These are phyloP conservation scores for Oryzias dopingdopingensis DNA, from an alignment of 2,797 vertebrate genomes.

Conservation along the genomic window DNA sequence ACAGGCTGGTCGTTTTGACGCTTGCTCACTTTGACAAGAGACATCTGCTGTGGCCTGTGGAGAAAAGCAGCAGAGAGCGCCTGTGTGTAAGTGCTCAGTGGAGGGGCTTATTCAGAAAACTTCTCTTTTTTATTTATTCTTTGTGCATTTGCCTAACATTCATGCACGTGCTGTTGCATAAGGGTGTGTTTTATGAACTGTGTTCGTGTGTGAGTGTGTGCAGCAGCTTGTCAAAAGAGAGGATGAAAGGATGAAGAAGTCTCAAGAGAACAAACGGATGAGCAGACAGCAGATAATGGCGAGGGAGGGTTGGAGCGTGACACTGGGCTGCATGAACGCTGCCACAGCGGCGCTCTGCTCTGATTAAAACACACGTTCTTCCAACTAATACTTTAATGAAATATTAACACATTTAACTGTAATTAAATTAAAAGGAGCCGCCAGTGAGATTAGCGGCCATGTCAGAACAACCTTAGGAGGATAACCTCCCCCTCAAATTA, in stretches of 20 bases:
- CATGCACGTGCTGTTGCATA: slow-evolving; percentile 25
- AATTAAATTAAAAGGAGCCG: slow-evolving; percentile 78
- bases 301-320: slow-evolving; percentile 42
- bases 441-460: slow-evolving; percentile 70
- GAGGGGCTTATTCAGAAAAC: slow-evolving; percentile 28
- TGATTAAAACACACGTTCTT: slow-evolving; percentile 67
- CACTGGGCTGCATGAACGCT: slow-evolving; percentile 22
- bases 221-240: slow-evolving; percentile 52
- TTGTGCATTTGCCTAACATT: slow-evolving; percentile 33
- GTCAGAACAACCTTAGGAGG: slow-evolving; percentile 64
- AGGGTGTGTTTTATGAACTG: slow-evolving; percentile 15
- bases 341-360: slow-evolving; percentile 29
- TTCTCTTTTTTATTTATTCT: slow-evolving; percentile 55
- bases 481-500: slow-evolving; percentile 66
- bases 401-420: slow-evolving; percentile 74
- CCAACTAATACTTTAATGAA: slow-evolving; percentile 76
- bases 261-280: slow-evolving; percentile 56
- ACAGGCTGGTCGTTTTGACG: slow-evolving; percentile 64
- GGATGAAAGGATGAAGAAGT: slow-evolving; percentile 67
- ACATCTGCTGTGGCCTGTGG: slow-evolving; percentile 72
- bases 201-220: slow-evolving; percentile 10
- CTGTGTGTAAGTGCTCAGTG: slow-evolving; percentile 18
- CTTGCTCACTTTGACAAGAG: slow-evolving; percentile 70
- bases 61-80: slow-evolving; percentile 42
- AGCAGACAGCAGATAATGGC: slow-evolving; percentile 56